phyloP scores from a whole-genome alignment of 2,888 invertebrate species.

The Chloroclystis v-ata region DNA sequence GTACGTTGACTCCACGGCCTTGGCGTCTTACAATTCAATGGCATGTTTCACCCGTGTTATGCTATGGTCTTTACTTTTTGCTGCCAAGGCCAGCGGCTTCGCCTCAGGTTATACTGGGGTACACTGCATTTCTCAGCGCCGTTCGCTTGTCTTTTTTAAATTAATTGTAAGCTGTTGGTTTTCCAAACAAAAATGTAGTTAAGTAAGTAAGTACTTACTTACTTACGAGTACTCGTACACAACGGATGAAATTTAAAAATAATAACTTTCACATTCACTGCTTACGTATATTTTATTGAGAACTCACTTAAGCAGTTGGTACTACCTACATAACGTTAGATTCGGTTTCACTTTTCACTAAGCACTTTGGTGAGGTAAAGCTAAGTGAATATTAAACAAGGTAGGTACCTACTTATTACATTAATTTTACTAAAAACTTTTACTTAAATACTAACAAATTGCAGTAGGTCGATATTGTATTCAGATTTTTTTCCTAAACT shows the following conservation, averaged over 20 bases:
- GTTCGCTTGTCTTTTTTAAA: background rate
- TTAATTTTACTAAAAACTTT: no score
- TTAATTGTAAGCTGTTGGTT: no score
- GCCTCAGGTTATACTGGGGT: constrained; percentile 37
- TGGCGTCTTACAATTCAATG: constrained; percentile 62
- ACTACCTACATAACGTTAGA: background rate
- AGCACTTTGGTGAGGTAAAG: background rate
- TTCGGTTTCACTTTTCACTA: background rate
- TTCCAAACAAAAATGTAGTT: no score
- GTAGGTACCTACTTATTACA: no score
- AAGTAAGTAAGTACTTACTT: no score
- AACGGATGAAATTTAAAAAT: no score
- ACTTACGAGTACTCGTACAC: no score
- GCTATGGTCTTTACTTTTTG: constrained; percentile 54
- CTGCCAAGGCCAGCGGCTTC: constrained; percentile 57
- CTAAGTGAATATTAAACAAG: background rate
- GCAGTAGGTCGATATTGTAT: no score
- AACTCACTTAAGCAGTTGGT: background rate
- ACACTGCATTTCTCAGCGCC: constrained; percentile 29
- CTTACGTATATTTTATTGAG: background rate
- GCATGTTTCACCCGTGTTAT: constrained; percentile 55
- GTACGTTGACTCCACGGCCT: constrained; percentile 71
- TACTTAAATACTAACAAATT: no score
- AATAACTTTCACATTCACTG: constrained; percentile 2
- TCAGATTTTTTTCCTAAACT: no score